Conservation (phyloP, 2,888 invertebrate genomes). For the Lithophane ornitopus region DNA sequence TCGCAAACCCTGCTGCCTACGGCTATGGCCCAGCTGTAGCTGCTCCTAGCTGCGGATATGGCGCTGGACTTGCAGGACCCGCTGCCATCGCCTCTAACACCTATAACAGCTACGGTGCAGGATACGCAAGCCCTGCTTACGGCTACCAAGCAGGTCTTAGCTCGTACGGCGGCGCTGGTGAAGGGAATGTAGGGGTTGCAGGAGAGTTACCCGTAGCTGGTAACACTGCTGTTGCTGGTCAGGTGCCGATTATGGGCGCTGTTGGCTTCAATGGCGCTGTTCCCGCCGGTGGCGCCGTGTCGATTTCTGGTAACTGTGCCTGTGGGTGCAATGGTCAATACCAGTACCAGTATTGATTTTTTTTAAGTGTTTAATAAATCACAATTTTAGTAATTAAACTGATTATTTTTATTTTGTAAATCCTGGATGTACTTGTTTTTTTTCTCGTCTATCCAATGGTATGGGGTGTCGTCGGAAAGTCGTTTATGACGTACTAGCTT, state of each 20-base stretch:
- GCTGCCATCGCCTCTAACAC: constrained; percentile 14
- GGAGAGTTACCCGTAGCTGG: constrained; percentile 65
- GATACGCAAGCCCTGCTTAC: constrained; percentile 15
- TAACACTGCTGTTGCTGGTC: constrained; percentile 58
- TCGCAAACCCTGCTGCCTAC: constrained; percentile 26
- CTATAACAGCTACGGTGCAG: constrained; percentile 17
- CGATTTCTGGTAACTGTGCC: constrained; percentile 67
- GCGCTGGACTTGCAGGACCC: constrained; percentile 25
- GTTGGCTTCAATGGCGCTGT: constrained; percentile 67
- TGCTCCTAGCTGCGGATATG: constrained; percentile 13
- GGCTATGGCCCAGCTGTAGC: constrained; percentile 7
- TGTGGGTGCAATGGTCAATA: constrained; percentile 56
- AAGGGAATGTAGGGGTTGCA: constrained; percentile 58
- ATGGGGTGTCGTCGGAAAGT: too few species aligned
- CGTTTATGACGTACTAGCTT: too few species aligned
- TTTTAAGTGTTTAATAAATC: constrained; percentile 42
- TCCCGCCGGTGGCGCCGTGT: constrained; percentile 68
- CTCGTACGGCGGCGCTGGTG: constrained; percentile 57
- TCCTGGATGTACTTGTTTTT: too few species aligned
- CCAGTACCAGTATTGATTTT: constrained; percentile 39
- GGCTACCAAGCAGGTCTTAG: constrained; percentile 26
- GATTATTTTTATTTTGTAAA: neutral
- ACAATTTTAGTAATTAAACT: constrained; percentile 13
- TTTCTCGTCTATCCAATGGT: too few species aligned
- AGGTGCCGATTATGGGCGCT: constrained; percentile 70